phyloP scores from a whole-genome alignment of 2,797 vertebrate species.

The Gallinago nigripennis region DNA sequence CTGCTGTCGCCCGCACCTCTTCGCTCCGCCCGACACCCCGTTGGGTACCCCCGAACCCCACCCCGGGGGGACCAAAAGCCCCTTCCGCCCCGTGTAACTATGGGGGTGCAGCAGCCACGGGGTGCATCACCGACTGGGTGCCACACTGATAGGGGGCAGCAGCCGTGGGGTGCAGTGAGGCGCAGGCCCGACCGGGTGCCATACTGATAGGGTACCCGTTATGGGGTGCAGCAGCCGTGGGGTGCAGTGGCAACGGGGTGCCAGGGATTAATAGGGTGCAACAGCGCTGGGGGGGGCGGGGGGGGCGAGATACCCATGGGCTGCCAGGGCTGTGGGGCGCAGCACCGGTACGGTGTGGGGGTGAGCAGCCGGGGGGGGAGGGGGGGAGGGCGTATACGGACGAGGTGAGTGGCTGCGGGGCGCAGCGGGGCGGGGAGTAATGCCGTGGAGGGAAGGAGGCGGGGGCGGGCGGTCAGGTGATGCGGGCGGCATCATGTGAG shows the following conservation, averaged over 20 bases:
- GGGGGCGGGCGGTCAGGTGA: not conserved
- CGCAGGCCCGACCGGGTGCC: too few relatives aligned
- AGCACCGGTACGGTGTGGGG: too few relatives aligned
- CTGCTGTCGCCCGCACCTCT: not conserved
- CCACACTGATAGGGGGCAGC: too few relatives aligned
- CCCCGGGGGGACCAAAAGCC: not conserved
- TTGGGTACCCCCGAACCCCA: not conserved
- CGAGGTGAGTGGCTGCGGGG: not conserved
- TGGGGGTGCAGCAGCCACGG: not conserved
- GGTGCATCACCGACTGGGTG: not conserved
- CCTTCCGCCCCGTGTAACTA: not conserved
- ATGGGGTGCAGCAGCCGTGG: not conserved
- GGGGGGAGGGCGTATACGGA: fast-evolving
- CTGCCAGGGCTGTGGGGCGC: not conserved
- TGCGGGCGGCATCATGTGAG: not conserved
- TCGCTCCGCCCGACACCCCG: not conserved
- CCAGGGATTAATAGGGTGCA: not conserved
- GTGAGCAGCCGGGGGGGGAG: not conserved
- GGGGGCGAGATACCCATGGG: too few relatives aligned
- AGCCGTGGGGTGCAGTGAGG: not conserved
- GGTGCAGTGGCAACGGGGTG: too few relatives aligned
- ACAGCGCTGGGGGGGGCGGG: too few relatives aligned
- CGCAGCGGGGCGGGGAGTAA: not conserved
- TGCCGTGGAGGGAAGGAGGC: not conserved
- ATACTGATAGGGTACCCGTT: not conserved